phyloP scores from a whole-genome alignment of 2,888 invertebrate genomes.

The Buathra laborator region DNA sequence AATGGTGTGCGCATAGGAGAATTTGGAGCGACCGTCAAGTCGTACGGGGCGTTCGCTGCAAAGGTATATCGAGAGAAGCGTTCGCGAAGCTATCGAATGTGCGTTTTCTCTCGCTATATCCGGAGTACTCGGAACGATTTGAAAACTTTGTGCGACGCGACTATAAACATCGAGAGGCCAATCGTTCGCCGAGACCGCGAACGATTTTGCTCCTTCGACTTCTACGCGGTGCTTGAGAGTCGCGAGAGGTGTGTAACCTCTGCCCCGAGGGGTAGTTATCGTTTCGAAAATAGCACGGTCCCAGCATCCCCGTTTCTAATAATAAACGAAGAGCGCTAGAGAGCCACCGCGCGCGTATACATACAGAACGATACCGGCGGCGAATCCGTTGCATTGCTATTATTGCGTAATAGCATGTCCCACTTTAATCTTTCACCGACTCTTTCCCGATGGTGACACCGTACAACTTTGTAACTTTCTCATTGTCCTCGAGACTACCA shows the following conservation, averaged over 20 bases:
- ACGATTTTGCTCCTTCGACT: constrained; percentile 18
- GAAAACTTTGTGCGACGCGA: constrained; percentile 48
- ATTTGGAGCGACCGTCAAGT: not conserved
- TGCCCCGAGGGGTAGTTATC: constrained; percentile 73
- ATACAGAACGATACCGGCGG: constrained; percentile 71
- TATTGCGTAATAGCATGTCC: constrained; percentile 72
- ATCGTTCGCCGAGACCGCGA: constrained; percentile 10
- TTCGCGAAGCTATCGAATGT: constrained; percentile 19
- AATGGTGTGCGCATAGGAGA: not conserved
- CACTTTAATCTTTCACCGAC: constrained; percentile 35
- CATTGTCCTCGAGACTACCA: not conserved
- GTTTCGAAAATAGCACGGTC: constrained; percentile 79
- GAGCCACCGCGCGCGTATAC: not conserved
- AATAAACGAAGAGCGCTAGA: constrained; percentile 76
- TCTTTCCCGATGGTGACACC: constrained; percentile 2
- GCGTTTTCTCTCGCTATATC: constrained; percentile 56
- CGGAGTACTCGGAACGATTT: constrained; percentile 68
- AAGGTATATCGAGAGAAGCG: constrained; percentile 8
- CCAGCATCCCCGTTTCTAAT: constrained; percentile 76
- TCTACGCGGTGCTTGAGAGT: not conserved
- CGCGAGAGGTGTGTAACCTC: constrained; percentile 70
- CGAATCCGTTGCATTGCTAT: constrained; percentile 77
- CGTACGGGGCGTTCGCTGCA: not conserved
- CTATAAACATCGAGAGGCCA: constrained; percentile 4
- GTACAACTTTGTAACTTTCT: constrained; percentile 16